Percentiles rank a stretch among this genome's conserved stretches.
Evolutionary conservation across 2,113 vertebrate species (phyloP).

Genomic region (Petrocephalus microphthalmus): DNA sequence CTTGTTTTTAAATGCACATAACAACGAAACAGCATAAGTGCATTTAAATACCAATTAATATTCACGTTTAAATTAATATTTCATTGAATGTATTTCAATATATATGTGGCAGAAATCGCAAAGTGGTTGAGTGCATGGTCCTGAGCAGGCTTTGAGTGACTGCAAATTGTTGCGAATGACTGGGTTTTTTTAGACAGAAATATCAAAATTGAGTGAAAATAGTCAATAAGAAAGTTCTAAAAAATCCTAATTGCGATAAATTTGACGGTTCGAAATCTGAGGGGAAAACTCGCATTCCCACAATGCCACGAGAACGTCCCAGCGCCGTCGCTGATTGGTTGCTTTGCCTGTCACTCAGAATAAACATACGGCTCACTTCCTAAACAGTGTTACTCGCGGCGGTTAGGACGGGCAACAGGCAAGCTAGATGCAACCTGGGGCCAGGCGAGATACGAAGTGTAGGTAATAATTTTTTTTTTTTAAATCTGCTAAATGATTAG

Average conservation of each 20-base stretch:
- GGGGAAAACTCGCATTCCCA: constrained; percentile 14
- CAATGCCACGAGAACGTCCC: background rate
- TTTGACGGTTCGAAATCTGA: background rate
- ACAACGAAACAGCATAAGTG: background rate
- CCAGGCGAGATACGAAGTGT: background rate
- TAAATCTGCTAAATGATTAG: background rate
- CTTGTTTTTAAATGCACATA: background rate
- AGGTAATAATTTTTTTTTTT: background rate
- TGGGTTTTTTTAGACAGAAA: background rate
- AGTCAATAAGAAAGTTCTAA: background rate
- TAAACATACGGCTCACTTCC: constrained; percentile 8
- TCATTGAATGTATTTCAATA: background rate
- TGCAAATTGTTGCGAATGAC: background rate
- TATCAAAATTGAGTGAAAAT: background rate
- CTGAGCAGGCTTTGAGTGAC: background rate
- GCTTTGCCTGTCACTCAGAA: background rate
- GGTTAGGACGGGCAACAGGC: constrained; percentile 25
- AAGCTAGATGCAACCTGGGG: background rate
- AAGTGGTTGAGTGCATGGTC: background rate
- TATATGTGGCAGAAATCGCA: background rate
- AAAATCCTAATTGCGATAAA: background rate
- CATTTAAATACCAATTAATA: background rate
- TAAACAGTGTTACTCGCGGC: background rate
- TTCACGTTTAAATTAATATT: background rate
- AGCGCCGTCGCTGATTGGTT: background rate